Evolutionary conservation across 1,140 invertebrate species (phyloP), one percentile per base, ranked within the genome.

Genomic region (Lordiphosa collinella): DNA sequence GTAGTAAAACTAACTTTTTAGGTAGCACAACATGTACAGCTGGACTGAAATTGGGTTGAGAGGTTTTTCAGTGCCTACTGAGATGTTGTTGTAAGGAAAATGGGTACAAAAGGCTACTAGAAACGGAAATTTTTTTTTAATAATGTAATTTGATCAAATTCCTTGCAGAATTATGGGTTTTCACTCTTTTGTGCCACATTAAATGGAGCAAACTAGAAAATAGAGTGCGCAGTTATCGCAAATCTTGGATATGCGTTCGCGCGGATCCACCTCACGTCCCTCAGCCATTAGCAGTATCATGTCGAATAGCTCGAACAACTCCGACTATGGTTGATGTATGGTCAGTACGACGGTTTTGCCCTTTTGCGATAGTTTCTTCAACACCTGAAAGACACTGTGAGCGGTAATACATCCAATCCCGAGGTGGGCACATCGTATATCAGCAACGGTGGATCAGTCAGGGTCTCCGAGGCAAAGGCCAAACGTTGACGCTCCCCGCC

Each of bases 381-480:
- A 89, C 61, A 96, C 94, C 78, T 94, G 93, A 10, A 99, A 93
- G 12, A 99, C 95, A 87, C 96, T 98, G 89, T 94, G 92, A 0
- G 92, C 98, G 93, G 95, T 96, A 62, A 94, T 96, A 0, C 95
- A 95, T 96, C 95, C 40, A 96, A 89, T 5, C 95, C 95, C 0
- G 94, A 98, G 0, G 98, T 99, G 1, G 98, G 97, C 86, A 99
- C 98, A 88, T 99, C 98, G 89, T 97, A 99, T 86, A 99, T 97
- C 92, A 99, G 93, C 31, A 99, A 89, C 1, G 96, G 94, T 2
- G 98, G 98, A 90, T 99, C 95, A 0, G 97, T 99, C 13, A 99
- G 90, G 41, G 98, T 95, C 91, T 99, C 98, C 0, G 96, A 96
- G 22, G 97, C 98, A 89, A 99, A 98, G 0, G 97, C 94, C n/a